These are phyloP conservation scores for Rhombomys opimus DNA, from an alignment of 2,113 vertebrate species.

Conservation along the genomic window DNA sequence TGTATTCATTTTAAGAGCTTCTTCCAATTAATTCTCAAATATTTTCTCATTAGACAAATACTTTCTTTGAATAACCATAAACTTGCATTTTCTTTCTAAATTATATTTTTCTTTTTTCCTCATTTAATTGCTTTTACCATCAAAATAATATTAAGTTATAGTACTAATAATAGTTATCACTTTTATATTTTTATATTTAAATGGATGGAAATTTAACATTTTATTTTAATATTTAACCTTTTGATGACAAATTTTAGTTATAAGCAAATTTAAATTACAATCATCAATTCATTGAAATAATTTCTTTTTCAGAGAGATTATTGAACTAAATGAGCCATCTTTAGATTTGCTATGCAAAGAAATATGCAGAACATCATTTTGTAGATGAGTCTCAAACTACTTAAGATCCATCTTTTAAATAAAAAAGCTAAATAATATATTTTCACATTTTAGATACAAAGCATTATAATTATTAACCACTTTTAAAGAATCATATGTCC, in stretches of 20 bases:
- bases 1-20: neutral
- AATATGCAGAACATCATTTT: neutral
- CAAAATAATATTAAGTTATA: neutral
- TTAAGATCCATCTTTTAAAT: neutral
- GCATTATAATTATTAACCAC: neutral
- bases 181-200: neutral
- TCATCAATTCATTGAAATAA: neutral
- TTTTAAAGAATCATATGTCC: neutral
- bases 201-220: neutral
- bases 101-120: neutral
- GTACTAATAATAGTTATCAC: neutral
- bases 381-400: neutral
- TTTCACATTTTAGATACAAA: neutral
- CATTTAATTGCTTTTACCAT: neutral
- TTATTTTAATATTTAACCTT: slow-evolving; percentile 6
- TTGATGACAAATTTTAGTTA: slow-evolving; percentile 13
- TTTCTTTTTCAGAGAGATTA: neutral
- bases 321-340: neutral
- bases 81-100: neutral
- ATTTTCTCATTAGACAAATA: neutral
- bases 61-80: neutral
- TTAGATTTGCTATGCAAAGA: neutral
- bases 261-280: slow-evolving; percentile 21
- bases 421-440: neutral
- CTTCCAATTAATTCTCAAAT: neutral